Conservation (phyloP, 2,797 vertebrate genomes). For the Bradypodion pumilum region DNA sequence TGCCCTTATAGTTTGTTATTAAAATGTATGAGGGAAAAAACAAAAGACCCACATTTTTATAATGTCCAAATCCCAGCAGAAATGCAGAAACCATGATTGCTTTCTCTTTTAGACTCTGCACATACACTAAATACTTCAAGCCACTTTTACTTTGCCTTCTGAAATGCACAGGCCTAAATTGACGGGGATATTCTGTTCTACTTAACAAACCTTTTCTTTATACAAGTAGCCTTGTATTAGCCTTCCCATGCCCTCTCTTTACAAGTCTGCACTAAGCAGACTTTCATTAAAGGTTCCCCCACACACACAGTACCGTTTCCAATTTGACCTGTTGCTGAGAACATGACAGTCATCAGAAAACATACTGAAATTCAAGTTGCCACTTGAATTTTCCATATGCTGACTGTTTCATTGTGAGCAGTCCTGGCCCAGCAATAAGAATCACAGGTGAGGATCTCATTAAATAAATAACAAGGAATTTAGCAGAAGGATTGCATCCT, state of each 20-base stretch:
- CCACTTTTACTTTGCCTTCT: not conserved
- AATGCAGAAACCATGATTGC: not conserved
- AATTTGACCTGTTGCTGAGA: not conserved
- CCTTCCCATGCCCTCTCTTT: not conserved
- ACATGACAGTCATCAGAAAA: not conserved
- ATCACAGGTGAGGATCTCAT: slow-evolving; percentile 10
- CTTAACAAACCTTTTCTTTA: not conserved
- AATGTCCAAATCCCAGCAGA: not conserved
- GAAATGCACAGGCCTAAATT: not conserved
- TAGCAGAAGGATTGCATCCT: slow-evolving; percentile 13
- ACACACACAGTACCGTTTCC: not conserved
- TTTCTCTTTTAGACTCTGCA: not conserved
- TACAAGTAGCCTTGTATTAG: not conserved
- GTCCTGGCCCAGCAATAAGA: not conserved
- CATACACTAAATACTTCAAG: not conserved
- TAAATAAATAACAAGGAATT: slow-evolving; percentile 33
- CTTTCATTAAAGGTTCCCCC: not conserved
- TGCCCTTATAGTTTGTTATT: not conserved
- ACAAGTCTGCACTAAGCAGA: not conserved
- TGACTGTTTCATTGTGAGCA: not conserved
- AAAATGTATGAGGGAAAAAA: not conserved
- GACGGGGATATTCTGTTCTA: not conserved
- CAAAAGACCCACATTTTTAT: not conserved
- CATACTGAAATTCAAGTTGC: not conserved
- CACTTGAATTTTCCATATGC: not conserved